A percentile compares a stretch with the other conserved stretches of the same genome.
phyloP scores from a whole-genome alignment of 2,113 vertebrate genomes.

The Nannobrachium achirus region DNA sequence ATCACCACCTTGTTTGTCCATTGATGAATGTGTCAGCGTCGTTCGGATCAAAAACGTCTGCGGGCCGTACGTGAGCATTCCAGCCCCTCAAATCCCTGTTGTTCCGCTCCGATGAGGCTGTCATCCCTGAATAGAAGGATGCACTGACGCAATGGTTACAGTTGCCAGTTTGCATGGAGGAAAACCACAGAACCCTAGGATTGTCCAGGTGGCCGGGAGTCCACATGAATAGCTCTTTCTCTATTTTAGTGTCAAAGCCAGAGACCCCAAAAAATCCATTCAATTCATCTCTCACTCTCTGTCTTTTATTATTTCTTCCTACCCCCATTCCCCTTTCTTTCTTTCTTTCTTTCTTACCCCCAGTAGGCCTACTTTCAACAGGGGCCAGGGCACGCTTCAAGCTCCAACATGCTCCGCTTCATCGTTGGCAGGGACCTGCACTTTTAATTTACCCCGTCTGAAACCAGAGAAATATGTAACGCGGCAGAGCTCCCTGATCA shows the following conservation, averaged over 20 bases:
- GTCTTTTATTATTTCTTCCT: conserved; percentile 26
- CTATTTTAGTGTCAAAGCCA: conserved; percentile 35
- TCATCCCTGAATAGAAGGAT: neutral
- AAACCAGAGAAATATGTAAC: conserved; percentile 65
- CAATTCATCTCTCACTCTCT: neutral
- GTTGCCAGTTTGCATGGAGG: conserved; percentile 40
- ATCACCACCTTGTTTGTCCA: neutral
- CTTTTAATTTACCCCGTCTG: conserved; percentile 67
- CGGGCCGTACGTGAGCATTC: neutral
- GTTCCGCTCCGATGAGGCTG: neutral
- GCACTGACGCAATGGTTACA: conserved; percentile 8
- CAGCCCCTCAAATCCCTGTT: neutral
- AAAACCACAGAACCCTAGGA: conserved; percentile 41
- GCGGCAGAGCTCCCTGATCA: conserved; percentile 50
- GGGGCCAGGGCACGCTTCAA: conserved; percentile 42
- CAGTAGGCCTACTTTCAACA: conserved; percentile 7
- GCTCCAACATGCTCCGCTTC: conserved; percentile 58
- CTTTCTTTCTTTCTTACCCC: neutral
- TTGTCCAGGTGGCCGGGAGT: conserved; percentile 12
- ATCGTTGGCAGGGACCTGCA: conserved; percentile 38
- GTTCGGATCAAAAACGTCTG: neutral
- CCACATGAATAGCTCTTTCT: conserved; percentile 38
- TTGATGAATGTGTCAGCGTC: neutral
- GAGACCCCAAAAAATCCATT: conserved; percentile 21
- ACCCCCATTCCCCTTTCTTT: conserved; percentile 29